Percentiles rank a stretch among this genome's conserved stretches.
These are phyloP conservation scores for Oxyruncus cristatus DNA, from an alignment of 2,113 vertebrate genomes.

Conservation along the genomic window DNA sequence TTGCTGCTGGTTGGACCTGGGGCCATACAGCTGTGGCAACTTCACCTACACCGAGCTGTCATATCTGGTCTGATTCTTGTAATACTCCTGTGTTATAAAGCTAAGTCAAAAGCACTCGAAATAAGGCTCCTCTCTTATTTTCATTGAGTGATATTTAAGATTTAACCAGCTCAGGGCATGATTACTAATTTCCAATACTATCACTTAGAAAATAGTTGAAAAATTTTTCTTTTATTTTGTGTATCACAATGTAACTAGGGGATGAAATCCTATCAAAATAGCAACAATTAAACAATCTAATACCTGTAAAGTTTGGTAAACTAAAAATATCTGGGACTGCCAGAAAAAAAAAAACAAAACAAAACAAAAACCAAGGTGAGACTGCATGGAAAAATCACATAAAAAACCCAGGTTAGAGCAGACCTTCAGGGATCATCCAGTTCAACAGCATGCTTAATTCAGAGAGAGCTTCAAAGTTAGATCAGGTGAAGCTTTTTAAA, in stretches of 20 bases:
- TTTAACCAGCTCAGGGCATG: background rate
- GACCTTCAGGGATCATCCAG: fast-evolving
- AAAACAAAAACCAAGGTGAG: background rate
- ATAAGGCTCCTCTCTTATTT: background rate
- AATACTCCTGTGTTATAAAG: background rate
- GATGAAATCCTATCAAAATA: background rate
- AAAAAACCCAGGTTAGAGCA: background rate
- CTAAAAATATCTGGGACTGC: background rate
- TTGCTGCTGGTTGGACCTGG: background rate
- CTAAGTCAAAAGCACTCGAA: background rate
- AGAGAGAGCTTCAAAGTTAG: background rate
- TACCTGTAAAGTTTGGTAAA: background rate
- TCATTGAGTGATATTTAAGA: background rate
- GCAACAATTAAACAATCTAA: background rate
- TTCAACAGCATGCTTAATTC: background rate
- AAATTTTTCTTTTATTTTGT: background rate
- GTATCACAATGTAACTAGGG: background rate
- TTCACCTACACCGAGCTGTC: background rate
- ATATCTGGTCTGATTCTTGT: background rate
- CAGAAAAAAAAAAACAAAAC: background rate
- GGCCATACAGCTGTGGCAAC: background rate
- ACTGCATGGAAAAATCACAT: background rate
- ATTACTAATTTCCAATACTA: background rate
- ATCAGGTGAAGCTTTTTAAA: background rate
- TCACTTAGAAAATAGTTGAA: background rate